Base-by-base conservation (phyloP, 2,797 vertebrate genomes). In the Craterocephalus amniculus region DNA sequence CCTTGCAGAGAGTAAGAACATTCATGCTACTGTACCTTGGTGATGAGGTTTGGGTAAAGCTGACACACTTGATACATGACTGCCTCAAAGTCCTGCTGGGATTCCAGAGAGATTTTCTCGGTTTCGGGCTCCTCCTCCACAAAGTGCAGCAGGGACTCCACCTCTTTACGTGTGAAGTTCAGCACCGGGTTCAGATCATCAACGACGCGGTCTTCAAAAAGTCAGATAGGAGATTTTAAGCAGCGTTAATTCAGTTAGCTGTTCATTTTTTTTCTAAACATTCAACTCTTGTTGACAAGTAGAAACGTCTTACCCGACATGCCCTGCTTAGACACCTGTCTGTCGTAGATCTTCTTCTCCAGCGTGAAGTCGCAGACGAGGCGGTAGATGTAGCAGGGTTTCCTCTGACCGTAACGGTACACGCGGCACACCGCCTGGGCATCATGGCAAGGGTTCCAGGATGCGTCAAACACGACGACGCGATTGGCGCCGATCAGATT, bases 311-410 rank as follows among this genome's bases (percentile, higher is more conserved):
- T 87, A 99, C 98, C 98, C 13, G 98, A 99, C 98, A 99, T 99
- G 86, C 97, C 96, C 93, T 99, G 98, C 90, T 99, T 99, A 77
- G 98, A 98, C 81, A 99, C 97, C 89, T 99, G 98, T 72, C 98
- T 93, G 83, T 99, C 98, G 45, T 99, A 99, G 82, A 99, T 99
- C 93, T 99, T 99, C 92, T 97, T 98, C 93, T 99, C 98, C 68
- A 99, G 90, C 40, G 98, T 99, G 83, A 93, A 99, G 92, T 99
- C 97, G 52, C 97, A 99, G 77, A 99, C 97, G 18, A 99, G 94
- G 4, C 98, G 95, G 90, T 99, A 99, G 86, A 99, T 99, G 88
- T 96, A 93, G 89, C 98, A 99, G 0, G 96, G 96, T 83, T 99
- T 99, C 91, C 88, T 96, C 93, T 99, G 98, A 61, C 98, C 98